Evolutionary conservation across 2,797 vertebrate genomes (phyloP).

Genomic region (Poeciliopsis turneri): DNA sequence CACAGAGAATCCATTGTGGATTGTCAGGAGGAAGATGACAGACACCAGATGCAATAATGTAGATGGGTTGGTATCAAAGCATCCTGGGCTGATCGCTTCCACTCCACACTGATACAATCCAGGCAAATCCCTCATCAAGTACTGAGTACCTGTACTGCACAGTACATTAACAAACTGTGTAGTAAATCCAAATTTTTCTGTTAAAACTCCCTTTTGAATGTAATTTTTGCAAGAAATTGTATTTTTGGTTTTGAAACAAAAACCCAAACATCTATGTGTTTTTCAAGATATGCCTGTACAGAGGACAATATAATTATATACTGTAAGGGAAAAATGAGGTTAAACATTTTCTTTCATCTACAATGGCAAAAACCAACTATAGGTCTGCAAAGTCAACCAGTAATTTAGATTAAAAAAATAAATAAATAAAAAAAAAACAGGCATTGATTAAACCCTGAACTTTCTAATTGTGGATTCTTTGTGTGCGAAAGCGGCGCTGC

Average conservation of each 20-base stretch:
- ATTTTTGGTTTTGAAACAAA: no score
- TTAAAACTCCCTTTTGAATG: not conserved
- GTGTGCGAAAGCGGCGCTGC: conserved; percentile 18
- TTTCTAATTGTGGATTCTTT: conserved; percentile 4
- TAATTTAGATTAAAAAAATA: not conserved
- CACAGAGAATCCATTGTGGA: not conserved
- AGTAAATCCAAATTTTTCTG: not conserved
- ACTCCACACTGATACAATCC: not conserved
- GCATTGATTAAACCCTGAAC: not conserved
- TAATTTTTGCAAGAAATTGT: no score
- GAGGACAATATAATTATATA: not conserved
- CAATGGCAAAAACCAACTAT: not conserved
- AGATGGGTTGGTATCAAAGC: not conserved
- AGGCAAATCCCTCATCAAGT: not conserved
- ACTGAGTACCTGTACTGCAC: not conserved
- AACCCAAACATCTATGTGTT: not conserved
- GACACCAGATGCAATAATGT: not conserved
- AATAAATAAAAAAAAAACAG: no score
- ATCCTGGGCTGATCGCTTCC: not conserved
- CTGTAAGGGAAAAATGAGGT: not conserved
- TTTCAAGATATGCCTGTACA: not conserved
- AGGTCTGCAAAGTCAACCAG: not conserved
- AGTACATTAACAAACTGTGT: not conserved
- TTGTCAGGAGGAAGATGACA: not conserved
- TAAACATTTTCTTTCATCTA: not conserved